Conservation (phyloP, 2,797 vertebrate species). For the Acanthurus leucopareius region DNA sequence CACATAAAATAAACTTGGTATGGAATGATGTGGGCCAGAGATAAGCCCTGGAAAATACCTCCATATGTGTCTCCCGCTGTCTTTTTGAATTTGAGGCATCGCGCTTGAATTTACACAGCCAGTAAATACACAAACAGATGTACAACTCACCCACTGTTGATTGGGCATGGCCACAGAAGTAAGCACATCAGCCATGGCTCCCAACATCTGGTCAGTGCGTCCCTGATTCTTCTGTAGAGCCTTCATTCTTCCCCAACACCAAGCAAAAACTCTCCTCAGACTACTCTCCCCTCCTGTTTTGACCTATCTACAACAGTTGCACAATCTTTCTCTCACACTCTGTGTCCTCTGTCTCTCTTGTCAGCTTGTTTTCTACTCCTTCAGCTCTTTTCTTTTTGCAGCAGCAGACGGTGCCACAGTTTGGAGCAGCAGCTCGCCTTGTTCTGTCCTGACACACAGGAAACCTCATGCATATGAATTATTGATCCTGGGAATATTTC, state of each 20-base stretch:
- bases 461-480: constrained; percentile 73
- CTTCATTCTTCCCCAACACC: constrained; percentile 81
- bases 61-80: constrained; percentile 15
- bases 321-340: constrained; percentile 10
- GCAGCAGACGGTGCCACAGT: constrained; percentile 53
- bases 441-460: constrained; percentile 64
- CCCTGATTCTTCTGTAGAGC: constrained; percentile 88
- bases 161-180: constrained; percentile 91
- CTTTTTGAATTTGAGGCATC: constrained; percentile 12
- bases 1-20: constrained; percentile 29
- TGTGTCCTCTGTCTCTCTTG: constrained; percentile 32
- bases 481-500: constrained; percentile 63
- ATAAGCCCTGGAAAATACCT: constrained; percentile 35
- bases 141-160: constrained; percentile 90
- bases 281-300: constrained; percentile 28
- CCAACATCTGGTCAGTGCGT: constrained; percentile 93
- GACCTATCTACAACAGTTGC: constrained; percentile 27
- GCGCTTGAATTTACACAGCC: constrained; percentile 34
- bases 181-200: constrained; percentile 93
- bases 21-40: constrained; percentile 1
- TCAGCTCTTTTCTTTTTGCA: constrained; percentile 26
- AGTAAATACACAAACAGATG: constrained; percentile 42
- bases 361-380: constrained; percentile 29
- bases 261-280: constrained; percentile 22
- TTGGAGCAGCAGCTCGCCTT: constrained; percentile 58